phyloP scores from a whole-genome alignment of 2,888 invertebrate species.

The Isotomurus palustris region DNA sequence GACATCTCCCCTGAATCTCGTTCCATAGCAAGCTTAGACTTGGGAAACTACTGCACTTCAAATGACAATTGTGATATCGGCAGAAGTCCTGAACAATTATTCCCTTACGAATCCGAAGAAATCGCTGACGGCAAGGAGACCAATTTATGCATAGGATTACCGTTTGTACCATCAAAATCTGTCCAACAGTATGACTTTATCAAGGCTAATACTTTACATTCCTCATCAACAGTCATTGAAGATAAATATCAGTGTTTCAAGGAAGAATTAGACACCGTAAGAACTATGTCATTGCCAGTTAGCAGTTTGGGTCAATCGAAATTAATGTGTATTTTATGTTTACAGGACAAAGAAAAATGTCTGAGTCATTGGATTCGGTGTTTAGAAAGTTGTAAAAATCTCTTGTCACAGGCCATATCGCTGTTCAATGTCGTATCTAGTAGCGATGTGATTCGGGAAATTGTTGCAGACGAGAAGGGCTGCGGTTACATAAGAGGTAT shows the following conservation, averaged over 20 bases:
- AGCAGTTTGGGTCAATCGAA: background rate
- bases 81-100: too few species aligned
- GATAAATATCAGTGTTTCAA: slow-evolving; percentile 44
- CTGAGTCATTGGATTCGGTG: slow-evolving; percentile 52
- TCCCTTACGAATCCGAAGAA: too few species aligned
- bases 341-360: slow-evolving; percentile 50
- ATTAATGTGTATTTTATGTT: slow-evolving; percentile 5
- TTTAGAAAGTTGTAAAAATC: slow-evolving; percentile 55
- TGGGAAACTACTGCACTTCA: slow-evolving; percentile 33
- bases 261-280: slow-evolving; percentile 40
- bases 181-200: too few species aligned
- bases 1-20: slow-evolving; percentile 44
- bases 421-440: slow-evolving; percentile 56
- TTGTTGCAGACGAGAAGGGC: slow-evolving; percentile 56
- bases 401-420: slow-evolving; percentile 55
- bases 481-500: slow-evolving; percentile 56
- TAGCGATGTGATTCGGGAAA: slow-evolving; percentile 55
- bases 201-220: too few species aligned
- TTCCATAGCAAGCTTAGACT: slow-evolving; percentile 43
- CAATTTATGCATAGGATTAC: too few species aligned
- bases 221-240: background rate
- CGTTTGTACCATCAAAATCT: too few species aligned
- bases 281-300: background rate
- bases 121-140: too few species aligned
- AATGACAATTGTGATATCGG: background rate